A percentile compares a stretch with the other conserved stretches of the same genome.
Evolutionary conservation across 2,797 vertebrate genomes (phyloP).

Genomic region (Fistularia commersonii): DNA sequence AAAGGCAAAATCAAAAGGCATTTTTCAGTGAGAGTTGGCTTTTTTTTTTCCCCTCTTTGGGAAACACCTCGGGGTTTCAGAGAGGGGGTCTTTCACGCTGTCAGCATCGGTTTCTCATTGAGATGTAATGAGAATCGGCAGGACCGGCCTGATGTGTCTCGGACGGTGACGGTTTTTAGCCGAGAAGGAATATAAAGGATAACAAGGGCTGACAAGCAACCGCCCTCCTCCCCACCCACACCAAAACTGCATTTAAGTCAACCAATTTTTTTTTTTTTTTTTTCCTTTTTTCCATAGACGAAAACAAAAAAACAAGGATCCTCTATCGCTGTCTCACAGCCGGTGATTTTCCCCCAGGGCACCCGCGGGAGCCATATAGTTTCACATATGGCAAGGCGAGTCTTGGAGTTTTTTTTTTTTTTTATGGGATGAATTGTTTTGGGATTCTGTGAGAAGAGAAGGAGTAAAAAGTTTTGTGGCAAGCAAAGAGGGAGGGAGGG

Average conservation of each 20-base stretch:
- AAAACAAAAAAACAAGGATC: conserved; percentile 50
- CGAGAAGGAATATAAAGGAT: too few species aligned
- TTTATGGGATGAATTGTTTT: conserved; percentile 63
- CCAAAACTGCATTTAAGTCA: conserved; percentile 31
- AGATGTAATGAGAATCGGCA: too few species aligned
- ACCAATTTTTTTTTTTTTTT: conserved; percentile 17
- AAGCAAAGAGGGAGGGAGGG: conserved; percentile 13
- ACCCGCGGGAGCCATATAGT: conserved; percentile 62
- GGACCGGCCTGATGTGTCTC: too few species aligned
- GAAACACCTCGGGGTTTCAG: too few species aligned
- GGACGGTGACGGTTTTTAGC: too few species aligned
- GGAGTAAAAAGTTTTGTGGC: conserved; percentile 53
- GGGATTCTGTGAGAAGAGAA: conserved; percentile 60
- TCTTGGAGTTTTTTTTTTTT: conserved; percentile 14
- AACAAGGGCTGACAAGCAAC: neutral
- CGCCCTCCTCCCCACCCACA: conserved; percentile 37
- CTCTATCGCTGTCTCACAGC: conserved; percentile 45
- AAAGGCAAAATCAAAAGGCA: too few species aligned
- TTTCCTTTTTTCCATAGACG: conserved; percentile 19
- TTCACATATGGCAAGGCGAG: conserved; percentile 60
- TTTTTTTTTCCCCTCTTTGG: too few species aligned
- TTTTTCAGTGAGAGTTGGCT: too few species aligned
- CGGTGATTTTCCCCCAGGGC: conserved; percentile 59
- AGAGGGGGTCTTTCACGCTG: too few species aligned
- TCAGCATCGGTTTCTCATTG: too few species aligned